Conservation (phyloP, 53 echinoderm and acorn worm genomes). For the Paracentrotus lividus region DNA sequence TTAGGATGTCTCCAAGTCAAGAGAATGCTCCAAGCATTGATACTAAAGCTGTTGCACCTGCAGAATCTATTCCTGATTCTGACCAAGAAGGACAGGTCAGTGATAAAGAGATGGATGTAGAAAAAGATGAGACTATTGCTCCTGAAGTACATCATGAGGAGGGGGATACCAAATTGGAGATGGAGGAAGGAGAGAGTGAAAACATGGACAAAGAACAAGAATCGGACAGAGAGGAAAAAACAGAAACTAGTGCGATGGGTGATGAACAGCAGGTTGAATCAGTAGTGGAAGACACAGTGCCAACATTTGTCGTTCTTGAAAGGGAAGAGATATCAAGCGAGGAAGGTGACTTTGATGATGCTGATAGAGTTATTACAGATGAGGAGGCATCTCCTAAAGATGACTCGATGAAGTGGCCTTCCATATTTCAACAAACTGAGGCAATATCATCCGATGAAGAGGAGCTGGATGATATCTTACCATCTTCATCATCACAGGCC, state of each 20-base stretch:
- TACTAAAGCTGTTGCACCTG: background rate
- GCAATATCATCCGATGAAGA: slow-evolving; percentile 64
- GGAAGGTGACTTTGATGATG: slow-evolving; percentile 48
- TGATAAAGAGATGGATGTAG: background rate
- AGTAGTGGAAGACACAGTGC: slow-evolving; percentile 19
- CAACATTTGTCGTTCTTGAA: slow-evolving; percentile 42
- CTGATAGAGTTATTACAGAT: background rate
- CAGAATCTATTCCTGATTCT: background rate
- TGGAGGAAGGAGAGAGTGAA: background rate
- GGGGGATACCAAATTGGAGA: background rate
- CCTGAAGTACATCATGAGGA: background rate
- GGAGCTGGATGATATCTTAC: slow-evolving; percentile 43
- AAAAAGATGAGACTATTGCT: background rate
- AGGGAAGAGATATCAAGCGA: slow-evolving; percentile 62
- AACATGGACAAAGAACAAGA: slow-evolving; percentile 66
- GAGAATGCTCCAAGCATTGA: background rate
- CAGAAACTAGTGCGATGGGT: background rate
- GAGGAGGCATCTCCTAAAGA: slow-evolving; percentile 17
- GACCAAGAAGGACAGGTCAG: background rate
- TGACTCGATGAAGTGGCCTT: background rate
- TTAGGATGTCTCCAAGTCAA: background rate
- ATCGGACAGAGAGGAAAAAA: slow-evolving; percentile 52
- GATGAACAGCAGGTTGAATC: background rate
- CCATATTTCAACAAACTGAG: slow-evolving; percentile 64
- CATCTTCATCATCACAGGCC: background rate